Evolutionary conservation across 2,113 vertebrate species (phyloP), one percentile per base, ranked within the genome.

Genomic region (Lota lota): DNA sequence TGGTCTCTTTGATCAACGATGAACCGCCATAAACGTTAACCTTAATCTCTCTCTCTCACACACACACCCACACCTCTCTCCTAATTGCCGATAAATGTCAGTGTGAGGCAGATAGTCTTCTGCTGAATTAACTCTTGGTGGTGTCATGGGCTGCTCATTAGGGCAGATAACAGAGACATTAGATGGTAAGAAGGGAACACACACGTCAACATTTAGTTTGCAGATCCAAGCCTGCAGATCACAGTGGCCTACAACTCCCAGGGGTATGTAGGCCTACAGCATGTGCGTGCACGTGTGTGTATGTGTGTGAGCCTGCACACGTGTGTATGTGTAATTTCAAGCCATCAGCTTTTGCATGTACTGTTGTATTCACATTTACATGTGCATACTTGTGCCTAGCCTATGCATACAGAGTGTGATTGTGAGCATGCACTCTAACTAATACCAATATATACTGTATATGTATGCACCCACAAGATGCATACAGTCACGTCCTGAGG

Each of bases 71-170:
- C 60, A 28, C 14, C 78, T 61, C 62, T 73, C 79, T 77, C 80
- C 85, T 90, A 90, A 91, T 91, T 90, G 86, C 85, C 75, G 79
- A 79, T 89, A 90, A 90, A 90, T 90, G 87, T 91, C 88, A 90
- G 77, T 76, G 80, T 76, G 70, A 86, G 78, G 79, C 75, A 59
- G 80, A 84, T 82, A 78, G 72, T 85, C 82, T 85, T 79, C 78
- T 82, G 73, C 61, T 88, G 83, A 90, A 88, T 87, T 72, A 89
- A 86, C 85, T 71, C 61, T 65, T 82, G 74, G 69, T 82, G 79
- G 67, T 79, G 79, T 79, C 82, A 75, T 61, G 78, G 73, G 69
- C 82, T 75, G 75, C 84, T 91, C 87, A 89, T 91, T 90, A 90
- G 83, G 76, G 72, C 50, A 69, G 76, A 64, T 73, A 76, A 79